Evolutionary conservation across 2,797 vertebrate genomes (phyloP), one percentile per base, ranked within the genome.

Genomic region (Trematomus bernacchii): DNA sequence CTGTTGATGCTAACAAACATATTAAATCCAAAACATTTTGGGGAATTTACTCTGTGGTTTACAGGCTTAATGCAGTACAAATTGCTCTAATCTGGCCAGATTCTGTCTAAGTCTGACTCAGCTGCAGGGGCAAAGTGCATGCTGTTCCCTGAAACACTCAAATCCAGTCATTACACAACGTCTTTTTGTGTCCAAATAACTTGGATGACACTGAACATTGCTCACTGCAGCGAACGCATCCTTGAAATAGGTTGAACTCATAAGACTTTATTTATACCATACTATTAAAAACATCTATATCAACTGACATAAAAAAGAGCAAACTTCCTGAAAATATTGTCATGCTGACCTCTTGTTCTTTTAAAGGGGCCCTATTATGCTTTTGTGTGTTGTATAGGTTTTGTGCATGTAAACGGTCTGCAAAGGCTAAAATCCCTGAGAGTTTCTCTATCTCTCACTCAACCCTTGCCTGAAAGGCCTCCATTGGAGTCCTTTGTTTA

Each of bases 131-230:
- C 43, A 40, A 58, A 55, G 27, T 23, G 27, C n/a, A 46, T 23
- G 47, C 50, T 46, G 15, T 18, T 43, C 19, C 15, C 19, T 69
- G 3, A 52, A 71, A 30, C 43, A 18, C 19, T 42, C 8, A 43
- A 67, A 48, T 67, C 37, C 21, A 64, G 47, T 37, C 54, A 66
- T 60, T 46, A 44, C 13, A 15, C 47, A 48, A n/a, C 14, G 5
- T 43, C 13, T 48, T 27, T 1, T 51, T 44, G 9, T 60, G 4
- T 9, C n/a, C 6, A 53, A 60, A 70, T 21, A 16, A 18, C 43
- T 50, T 44, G 10, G 2, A 1, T 51, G 14, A 10, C 10, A 18
- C 6, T 8, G 48, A 21, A 16, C 58, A 33, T 19, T 1, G 2
- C 51, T 48, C 18, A 62, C 13, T 53, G 57, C 57, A 1, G 21